These are phyloP conservation scores for Gila orcuttii DNA, from an alignment of 2,113 vertebrate species.

Conservation along the genomic window DNA sequence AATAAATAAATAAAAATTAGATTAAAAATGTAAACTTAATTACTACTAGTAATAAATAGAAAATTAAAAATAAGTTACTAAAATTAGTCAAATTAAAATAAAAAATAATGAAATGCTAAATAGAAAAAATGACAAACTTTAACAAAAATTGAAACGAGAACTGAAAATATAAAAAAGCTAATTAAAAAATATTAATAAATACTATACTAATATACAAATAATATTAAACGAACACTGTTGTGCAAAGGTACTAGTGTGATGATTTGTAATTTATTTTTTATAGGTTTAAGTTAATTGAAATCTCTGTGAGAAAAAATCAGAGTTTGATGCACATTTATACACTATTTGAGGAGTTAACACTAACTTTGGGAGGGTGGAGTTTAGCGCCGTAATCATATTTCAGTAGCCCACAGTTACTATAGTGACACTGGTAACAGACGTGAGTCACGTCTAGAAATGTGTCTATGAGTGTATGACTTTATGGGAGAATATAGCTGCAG, in stretches of 20 bases:
- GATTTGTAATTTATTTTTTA: not conserved
- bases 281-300: not conserved
- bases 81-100: too few relatives aligned
- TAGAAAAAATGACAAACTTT: too few relatives aligned
- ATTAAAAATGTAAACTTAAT: too few relatives aligned
- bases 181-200: not conserved
- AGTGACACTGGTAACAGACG: slow-evolving; percentile 7
- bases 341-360: not conserved
- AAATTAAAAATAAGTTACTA: not conserved
- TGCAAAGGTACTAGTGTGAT: not conserved
- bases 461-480: not conserved
- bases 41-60: not conserved
- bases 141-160: too few relatives aligned
- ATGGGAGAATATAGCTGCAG: not conserved
- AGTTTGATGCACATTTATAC: too few relatives aligned
- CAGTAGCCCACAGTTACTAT: not conserved
- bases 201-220: not conserved
- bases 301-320: too few relatives aligned
- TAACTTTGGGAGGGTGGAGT: not conserved
- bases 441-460: slow-evolving; percentile 24
- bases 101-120: too few relatives aligned
- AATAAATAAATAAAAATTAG: too few relatives aligned
- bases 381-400: not conserved
- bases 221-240: not conserved
- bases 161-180: not conserved